Evolutionary conservation across 2,888 invertebrate species (phyloP).

Genomic region (Caenorhabditis sp.): DNA sequence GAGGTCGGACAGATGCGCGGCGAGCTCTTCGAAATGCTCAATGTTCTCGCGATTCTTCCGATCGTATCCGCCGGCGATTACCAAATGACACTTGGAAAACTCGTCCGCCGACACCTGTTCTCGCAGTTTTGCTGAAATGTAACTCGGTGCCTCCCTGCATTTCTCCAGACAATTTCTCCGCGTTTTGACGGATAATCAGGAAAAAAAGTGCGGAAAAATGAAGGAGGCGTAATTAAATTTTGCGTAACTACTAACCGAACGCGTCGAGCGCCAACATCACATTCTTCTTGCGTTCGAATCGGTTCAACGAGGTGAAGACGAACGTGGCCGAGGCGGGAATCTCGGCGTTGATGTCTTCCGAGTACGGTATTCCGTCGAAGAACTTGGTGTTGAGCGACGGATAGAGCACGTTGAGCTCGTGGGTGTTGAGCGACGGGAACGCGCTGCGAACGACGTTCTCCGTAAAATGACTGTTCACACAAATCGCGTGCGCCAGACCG

Average conservation of each 20-base stretch:
- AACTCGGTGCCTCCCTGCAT: background rate
- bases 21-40: constrained; percentile 87
- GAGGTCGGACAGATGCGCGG: constrained; percentile 84
- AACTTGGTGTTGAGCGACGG: constrained; percentile 90
- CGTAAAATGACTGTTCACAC: constrained; percentile 98
- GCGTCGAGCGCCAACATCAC: constrained; percentile 89
- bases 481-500: constrained; percentile 88
- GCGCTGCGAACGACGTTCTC: constrained; percentile 76
- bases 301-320: constrained; percentile 92
- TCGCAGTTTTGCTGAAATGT: constrained; percentile 68
- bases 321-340: constrained; percentile 74
- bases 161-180: background rate
- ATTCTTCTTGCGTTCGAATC: constrained; percentile 97
- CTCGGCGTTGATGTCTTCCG: constrained; percentile 25
- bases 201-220: background rate
- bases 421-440: constrained; percentile 55
- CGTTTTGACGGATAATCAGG: background rate
- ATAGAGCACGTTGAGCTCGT: constrained; percentile 84
- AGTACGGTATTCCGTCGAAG: constrained; percentile 74
- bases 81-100: constrained; percentile 84
- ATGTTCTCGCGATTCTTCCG: constrained; percentile 89
- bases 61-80: constrained; percentile 97
- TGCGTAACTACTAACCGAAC: constrained; percentile 82
- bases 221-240: too few species aligned
- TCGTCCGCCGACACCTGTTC: constrained; percentile 40